Conservation (phyloP, 2,888 invertebrate species). For the Ceraclea dissimilis region DNA sequence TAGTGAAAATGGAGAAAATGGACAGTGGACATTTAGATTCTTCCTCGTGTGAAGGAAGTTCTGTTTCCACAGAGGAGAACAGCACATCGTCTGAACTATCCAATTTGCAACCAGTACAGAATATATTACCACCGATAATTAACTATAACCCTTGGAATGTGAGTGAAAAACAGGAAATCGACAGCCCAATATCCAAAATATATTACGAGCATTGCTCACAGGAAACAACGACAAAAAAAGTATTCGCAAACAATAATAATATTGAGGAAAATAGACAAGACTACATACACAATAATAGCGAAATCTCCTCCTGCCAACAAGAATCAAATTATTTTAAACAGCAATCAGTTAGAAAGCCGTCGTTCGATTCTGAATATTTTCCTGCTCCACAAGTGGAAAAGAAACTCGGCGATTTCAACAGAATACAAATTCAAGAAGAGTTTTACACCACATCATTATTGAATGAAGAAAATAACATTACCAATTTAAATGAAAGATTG, state of each 20-base stretch:
- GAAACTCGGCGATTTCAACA: slow-evolving; percentile 3
- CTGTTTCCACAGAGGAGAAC: background rate
- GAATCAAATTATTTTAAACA: background rate
- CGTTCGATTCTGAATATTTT: background rate
- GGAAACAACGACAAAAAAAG: background rate
- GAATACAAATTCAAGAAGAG: slow-evolving; percentile 2
- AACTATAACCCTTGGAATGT: background rate
- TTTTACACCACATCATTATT: slow-evolving; percentile 8
- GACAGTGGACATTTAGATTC: background rate
- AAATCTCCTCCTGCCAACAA: background rate
- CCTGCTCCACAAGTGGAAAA: background rate
- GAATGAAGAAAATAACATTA: slow-evolving; percentile 1
- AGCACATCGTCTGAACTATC: background rate
- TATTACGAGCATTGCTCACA: background rate
- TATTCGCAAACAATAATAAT: background rate
- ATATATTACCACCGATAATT: background rate
- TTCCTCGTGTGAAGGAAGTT: background rate
- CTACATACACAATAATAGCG: background rate
- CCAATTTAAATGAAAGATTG: background rate
- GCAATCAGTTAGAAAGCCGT: background rate
- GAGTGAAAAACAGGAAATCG: background rate
- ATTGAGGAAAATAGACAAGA: background rate
- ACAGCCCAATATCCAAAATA: background rate
- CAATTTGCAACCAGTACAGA: background rate
- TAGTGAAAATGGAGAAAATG: background rate